These are phyloP conservation scores for Achroia grisella DNA, from an alignment of 1,140 invertebrate genomes.

Conservation along the genomic window DNA sequence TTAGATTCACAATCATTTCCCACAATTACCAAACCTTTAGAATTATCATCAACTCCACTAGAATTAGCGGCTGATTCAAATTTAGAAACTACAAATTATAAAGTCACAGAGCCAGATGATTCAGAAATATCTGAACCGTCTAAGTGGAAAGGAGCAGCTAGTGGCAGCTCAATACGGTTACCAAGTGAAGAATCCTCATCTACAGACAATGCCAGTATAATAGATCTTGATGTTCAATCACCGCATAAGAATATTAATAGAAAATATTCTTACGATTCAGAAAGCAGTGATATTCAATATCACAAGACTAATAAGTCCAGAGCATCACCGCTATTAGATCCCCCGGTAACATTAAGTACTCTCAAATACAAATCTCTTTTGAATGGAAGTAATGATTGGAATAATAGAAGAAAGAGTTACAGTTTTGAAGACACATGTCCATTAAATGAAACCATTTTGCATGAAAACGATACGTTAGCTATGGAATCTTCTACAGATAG, in stretches of 20 bases:
- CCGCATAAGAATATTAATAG: constrained; percentile 40
- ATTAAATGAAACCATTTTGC: constrained; percentile 50
- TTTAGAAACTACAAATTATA: constrained; percentile 52
- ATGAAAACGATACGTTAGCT: constrained; percentile 64
- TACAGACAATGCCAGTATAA: constrained; percentile 57
- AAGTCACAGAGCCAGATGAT: constrained; percentile 66
- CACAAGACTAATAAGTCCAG: constrained; percentile 30
- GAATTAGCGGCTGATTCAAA: constrained; percentile 39
- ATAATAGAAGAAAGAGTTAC: constrained; percentile 81
- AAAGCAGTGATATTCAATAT: constrained; percentile 36
- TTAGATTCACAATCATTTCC: constrained; percentile 39
- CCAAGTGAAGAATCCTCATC: constrained; percentile 65
- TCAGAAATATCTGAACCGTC: constrained; percentile 67
- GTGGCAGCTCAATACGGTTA: constrained; percentile 77
- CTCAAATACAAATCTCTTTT: constrained; percentile 64
- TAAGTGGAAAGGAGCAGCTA: constrained; percentile 76
- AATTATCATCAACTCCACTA: constrained; percentile 62
- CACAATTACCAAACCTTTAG: constrained; percentile 35
- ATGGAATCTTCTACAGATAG: constrained; percentile 82
- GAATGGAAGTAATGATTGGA: constrained; percentile 77
- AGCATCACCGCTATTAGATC: constrained; percentile 48
- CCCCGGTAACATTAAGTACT: constrained; percentile 50
- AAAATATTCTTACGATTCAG: constrained; percentile 39
- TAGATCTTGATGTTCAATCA: constrained; percentile 65
- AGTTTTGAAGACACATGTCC: constrained; percentile 80